Percentiles rank a stretch among this genome's conserved stretches.
Evolutionary conservation across 2,888 invertebrate species (phyloP).

Genomic region (Liodrosophila aerea): DNA sequence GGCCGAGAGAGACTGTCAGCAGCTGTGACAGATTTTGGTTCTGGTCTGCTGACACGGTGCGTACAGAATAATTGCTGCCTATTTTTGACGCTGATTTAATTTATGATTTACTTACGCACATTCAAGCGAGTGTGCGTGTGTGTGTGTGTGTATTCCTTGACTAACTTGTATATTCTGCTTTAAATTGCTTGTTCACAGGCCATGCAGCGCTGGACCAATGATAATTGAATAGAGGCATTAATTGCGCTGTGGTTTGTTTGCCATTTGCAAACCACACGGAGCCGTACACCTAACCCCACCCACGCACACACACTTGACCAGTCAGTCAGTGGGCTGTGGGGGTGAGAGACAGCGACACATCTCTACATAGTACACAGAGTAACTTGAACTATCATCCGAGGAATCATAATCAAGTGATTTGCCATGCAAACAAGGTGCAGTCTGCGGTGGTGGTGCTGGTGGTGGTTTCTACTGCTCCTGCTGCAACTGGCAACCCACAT

Average conservation of each 20-base stretch:
- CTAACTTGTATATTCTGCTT: slow-evolving; percentile 24
- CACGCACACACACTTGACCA: slow-evolving; percentile 5
- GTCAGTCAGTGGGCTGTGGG: no score
- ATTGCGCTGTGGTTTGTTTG: slow-evolving; percentile 65
- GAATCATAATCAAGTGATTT: slow-evolving; percentile 34
- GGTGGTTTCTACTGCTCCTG: slow-evolving; percentile 35
- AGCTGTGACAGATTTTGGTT: slow-evolving; percentile 42
- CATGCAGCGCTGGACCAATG: slow-evolving; percentile 52
- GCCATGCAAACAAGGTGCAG: slow-evolving; percentile 52
- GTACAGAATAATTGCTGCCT: slow-evolving; percentile 33
- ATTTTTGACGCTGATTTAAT: slow-evolving; percentile 39
- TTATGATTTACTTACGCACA: slow-evolving; percentile 8
- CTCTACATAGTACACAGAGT: neutral
- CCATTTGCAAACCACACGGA: slow-evolving; percentile 27
- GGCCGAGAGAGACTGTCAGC: slow-evolving; percentile 45
- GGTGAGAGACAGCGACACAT: neutral
- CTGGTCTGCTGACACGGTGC: slow-evolving; percentile 14
- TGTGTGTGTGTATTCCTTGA: neutral
- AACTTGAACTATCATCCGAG: slow-evolving; percentile 11
- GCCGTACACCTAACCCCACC: slow-evolving; percentile 3
- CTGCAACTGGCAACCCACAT: slow-evolving; percentile 44
- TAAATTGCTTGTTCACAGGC: slow-evolving; percentile 29
- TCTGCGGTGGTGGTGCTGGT: slow-evolving; percentile 24
- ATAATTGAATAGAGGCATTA: slow-evolving; percentile 65
- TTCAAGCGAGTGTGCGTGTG: neutral